Evolutionary conservation across 2,888 invertebrate genomes (phyloP).

Genomic region (Papilio demoleus): DNA sequence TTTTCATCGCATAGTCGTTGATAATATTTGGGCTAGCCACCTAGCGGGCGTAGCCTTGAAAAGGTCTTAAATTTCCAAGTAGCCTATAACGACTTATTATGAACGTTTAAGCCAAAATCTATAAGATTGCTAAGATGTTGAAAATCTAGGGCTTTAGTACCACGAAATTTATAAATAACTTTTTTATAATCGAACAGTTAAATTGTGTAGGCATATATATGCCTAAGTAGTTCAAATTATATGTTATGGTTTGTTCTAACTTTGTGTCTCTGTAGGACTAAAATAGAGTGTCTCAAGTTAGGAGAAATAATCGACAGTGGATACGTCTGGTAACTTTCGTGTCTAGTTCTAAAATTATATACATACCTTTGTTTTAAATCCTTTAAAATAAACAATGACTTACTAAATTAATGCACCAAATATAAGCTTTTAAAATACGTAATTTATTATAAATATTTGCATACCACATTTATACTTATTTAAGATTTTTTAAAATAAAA

Average conservation of each 20-base stretch:
- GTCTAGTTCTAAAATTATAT: conserved; percentile 37
- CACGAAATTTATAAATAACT: too few relatives aligned
- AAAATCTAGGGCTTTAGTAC: too few relatives aligned
- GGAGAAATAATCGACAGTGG: background rate
- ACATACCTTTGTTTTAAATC: too few relatives aligned
- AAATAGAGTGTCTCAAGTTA: conserved; percentile 12
- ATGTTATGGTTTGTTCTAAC: background rate
- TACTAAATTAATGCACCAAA: too few relatives aligned
- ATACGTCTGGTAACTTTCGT: background rate
- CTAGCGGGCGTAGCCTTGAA: too few relatives aligned
- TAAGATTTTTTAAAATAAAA: background rate
- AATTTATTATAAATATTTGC: background rate
- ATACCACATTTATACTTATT: too few relatives aligned
- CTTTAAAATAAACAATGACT: too few relatives aligned
- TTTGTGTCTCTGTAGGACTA: conserved; percentile 9
- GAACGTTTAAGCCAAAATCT: background rate
- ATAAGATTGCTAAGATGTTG: background rate
- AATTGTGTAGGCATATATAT: background rate
- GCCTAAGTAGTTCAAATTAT: background rate
- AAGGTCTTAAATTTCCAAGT: too few relatives aligned
- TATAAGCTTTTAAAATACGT: too few relatives aligned
- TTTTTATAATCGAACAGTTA: background rate
- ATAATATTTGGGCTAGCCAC: too few relatives aligned
- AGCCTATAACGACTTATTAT: too few relatives aligned
- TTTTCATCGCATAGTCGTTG: too few relatives aligned